Percentiles rank a stretch among this genome's conserved stretches.
phyloP scores from a whole-genome alignment of 2,888 invertebrate genomes.

The Limnephilus auricula region DNA sequence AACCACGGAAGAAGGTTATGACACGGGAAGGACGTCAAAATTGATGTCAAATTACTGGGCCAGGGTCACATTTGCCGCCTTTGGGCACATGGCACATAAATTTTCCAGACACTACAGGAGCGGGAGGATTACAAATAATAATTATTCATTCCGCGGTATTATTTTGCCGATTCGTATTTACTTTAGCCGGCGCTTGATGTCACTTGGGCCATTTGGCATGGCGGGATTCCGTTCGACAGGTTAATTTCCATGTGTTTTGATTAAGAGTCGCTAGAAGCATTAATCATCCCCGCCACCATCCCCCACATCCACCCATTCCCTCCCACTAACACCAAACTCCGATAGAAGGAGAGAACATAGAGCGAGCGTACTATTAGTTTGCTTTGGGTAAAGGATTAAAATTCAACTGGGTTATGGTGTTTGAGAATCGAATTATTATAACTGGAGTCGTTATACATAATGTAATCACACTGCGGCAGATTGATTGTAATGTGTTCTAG shows the following conservation, averaged over 20 bases:
- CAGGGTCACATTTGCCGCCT: not conserved
- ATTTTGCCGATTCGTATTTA: conserved; percentile 15
- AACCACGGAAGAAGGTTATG: not conserved
- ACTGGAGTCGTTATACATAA: not conserved
- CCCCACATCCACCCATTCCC: not conserved
- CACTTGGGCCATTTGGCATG: conserved; percentile 24
- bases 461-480: not conserved
- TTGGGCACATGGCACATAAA: not conserved
- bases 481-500: not conserved
- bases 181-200: conserved; percentile 26
- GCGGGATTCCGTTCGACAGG: conserved; percentile 54
- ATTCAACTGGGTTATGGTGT: not conserved
- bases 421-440: not conserved
- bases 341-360: not conserved
- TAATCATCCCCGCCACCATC: conserved; percentile 50
- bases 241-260: conserved; percentile 61
- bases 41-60: not conserved
- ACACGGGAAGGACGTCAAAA: not conserved
- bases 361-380: not conserved
- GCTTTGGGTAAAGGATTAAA: not conserved
- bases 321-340: not conserved
- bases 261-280: conserved; percentile 51
- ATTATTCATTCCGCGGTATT: conserved; percentile 28
- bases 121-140: conserved; percentile 22
- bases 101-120: not conserved